Base-by-base conservation (phyloP, 1,140 invertebrate species). In the Calephelis nemesis region DNA sequence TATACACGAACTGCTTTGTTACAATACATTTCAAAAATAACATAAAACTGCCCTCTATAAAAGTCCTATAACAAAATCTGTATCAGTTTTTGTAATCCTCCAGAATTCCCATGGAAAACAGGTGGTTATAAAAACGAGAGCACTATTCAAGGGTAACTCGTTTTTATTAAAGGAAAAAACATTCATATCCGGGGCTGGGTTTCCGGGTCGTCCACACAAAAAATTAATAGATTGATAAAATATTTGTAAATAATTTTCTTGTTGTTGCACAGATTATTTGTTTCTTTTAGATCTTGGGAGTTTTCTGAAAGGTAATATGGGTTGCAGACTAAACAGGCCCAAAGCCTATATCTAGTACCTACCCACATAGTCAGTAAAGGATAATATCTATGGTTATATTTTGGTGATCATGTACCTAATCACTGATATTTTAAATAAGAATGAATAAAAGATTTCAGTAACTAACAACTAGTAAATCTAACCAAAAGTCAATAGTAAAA, bases 51-150 rank as follows among this genome's bases (percentile, higher is more conserved):
- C 58, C 58, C 58, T 40, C 58, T 45, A 45, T 45, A 45, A 68
- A 63, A 63, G 13, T 30, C 30, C 48, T 71, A 62, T 62, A 47
- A 50, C 39, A 62, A 63, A 74, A 82, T 76, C 70, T 79, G 74
- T 67, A 74, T 63, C 58, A 66, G 74, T 75, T 72, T 82, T 79
- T 78, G 77, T 75, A 54, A 62, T 54, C 70, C 68, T 67, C 73
- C 60, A 73, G 62, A 66, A 73, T 74, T 84, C 85, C 86, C 74
- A 84, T 87, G 76, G 74, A 68, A 78, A 75, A 88, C 86, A 88
- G 86, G 86, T 88, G 86, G 64, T 63, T 80, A 87, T 70, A 88
- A 88, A 88, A 87, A 85, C 74, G 71, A 66, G 49, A 45, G 75
- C 72, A 75, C 76, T 73, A 78, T 78, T 77, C 70, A 75, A 67